A percentile compares a stretch with the other conserved stretches of the same genome.
These are phyloP conservation scores for Agrenia bidenticulata DNA, from an alignment of 2,888 invertebrate genomes.

Conservation along the genomic window DNA sequence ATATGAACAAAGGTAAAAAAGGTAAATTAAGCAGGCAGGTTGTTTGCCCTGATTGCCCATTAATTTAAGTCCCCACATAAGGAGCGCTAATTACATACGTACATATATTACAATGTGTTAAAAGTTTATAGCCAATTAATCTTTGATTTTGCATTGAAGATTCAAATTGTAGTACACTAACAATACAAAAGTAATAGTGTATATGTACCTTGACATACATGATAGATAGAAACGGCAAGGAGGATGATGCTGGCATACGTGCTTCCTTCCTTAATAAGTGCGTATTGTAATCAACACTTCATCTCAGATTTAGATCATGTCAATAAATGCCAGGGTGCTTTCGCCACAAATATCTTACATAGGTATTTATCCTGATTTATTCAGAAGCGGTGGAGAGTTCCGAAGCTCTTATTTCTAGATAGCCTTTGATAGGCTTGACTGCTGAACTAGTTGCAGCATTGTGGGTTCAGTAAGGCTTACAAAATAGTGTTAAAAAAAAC, in stretches of 20 bases:
- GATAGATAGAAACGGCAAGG: too few relatives aligned
- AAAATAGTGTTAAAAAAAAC: not conserved
- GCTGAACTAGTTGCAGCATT: too few relatives aligned
- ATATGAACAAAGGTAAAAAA: not conserved
- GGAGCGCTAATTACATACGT: slow-evolving; percentile 41
- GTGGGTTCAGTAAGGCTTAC: too few relatives aligned
- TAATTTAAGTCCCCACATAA: slow-evolving; percentile 38
- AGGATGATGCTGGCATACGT: too few relatives aligned
- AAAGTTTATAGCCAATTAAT: slow-evolving; percentile 44
- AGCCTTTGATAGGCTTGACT: too few relatives aligned
- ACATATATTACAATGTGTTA: slow-evolving; percentile 35
- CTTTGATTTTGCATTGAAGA: slow-evolving; percentile 32
- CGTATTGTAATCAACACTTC: slow-evolving; percentile 19
- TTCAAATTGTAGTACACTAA: too few relatives aligned
- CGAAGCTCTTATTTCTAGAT: not conserved
- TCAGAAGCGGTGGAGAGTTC: not conserved
- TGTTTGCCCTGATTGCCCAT: slow-evolving; percentile 33
- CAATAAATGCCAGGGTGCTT: not conserved
- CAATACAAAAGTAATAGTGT: too few relatives aligned
- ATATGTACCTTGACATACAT: too few relatives aligned
- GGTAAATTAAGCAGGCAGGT: slow-evolving; percentile 10
- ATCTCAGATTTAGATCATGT: slow-evolving; percentile 1
- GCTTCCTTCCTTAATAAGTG: too few relatives aligned
- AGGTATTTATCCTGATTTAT: not conserved
- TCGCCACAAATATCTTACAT: not conserved